phyloP scores from a whole-genome alignment of 1,140 invertebrate genomes.

The Tetramorium parvispinum region DNA sequence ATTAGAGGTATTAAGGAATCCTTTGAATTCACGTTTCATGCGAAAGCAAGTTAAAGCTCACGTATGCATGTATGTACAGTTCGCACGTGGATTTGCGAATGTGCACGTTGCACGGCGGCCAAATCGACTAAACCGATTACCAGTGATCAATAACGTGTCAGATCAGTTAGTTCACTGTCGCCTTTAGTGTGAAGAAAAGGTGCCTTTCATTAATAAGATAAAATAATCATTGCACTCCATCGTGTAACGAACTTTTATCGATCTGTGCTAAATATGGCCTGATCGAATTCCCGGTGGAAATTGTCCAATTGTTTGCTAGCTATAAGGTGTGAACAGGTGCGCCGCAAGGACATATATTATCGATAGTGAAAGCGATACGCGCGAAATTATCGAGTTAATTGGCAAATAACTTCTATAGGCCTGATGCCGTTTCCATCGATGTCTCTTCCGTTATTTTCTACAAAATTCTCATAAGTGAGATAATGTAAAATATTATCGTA shows the following conservation, averaged over 20 bases:
- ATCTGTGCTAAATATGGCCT: background rate
- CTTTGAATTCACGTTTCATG: conserved; percentile 27
- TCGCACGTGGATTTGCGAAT: background rate
- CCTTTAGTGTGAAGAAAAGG: background rate
- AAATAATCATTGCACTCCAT: background rate
- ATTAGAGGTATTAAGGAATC: conserved; percentile 37
- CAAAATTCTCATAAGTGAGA: background rate
- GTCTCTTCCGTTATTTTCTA: background rate
- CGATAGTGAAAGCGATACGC: conserved; percentile 53
- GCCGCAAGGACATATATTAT: conserved; percentile 51
- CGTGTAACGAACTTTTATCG: background rate
- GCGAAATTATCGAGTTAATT: conserved; percentile 21
- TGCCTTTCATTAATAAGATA: background rate
- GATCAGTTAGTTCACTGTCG: background rate
- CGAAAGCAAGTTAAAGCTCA: conserved; percentile 1
- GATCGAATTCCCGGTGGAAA: conserved; percentile 24
- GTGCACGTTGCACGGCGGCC: background rate
- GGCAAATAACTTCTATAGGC: background rate
- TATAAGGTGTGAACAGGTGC: conserved; percentile 57
- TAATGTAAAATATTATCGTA: background rate
- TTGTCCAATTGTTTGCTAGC: background rate
- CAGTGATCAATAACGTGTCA: conserved; percentile 24
- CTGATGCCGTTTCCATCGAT: background rate
- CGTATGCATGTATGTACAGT: background rate
- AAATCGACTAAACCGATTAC: conserved; percentile 42